phyloP scores from a whole-genome alignment of 2,888 invertebrate genomes.

The Lepidocyrtoides sp. region DNA sequence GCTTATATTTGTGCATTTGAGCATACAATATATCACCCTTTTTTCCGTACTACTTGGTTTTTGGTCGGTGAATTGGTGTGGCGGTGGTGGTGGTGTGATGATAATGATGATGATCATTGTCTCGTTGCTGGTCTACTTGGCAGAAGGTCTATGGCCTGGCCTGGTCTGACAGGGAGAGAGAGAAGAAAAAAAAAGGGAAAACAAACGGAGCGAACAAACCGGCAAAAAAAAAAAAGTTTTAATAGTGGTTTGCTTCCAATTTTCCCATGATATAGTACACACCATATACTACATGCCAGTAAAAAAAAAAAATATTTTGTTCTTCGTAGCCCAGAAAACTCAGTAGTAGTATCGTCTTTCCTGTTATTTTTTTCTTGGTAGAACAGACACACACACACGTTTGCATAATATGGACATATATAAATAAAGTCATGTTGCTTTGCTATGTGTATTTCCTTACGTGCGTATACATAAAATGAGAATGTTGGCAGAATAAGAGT shows the following conservation, averaged over 20 bases:
- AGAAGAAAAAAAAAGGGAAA: constrained; percentile 17
- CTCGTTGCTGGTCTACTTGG: constrained; percentile 26
- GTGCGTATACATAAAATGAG: background rate
- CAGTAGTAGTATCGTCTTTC: no score
- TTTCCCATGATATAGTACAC: constrained; percentile 62
- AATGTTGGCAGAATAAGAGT: background rate
- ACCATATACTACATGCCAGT: constrained; percentile 12
- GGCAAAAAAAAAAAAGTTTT: constrained; percentile 71
- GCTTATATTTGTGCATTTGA: constrained; percentile 60
- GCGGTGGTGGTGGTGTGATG: background rate
- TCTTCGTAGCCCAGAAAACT: no score
- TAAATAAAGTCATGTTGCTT: no score
- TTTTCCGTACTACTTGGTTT: background rate
- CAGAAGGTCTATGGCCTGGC: constrained; percentile 58
- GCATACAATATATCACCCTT: constrained; percentile 32
- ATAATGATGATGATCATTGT: constrained; percentile 5
- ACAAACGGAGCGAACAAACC: constrained; percentile 73
- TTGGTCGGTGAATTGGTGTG: no score
- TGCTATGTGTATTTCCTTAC: background rate
- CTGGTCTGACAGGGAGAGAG: no score
- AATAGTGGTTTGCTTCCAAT: constrained; percentile 71
- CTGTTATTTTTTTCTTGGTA: no score
- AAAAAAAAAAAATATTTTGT: no score
- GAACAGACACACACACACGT: no score
- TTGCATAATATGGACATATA: no score